Conservation (phyloP, 2,888 invertebrate genomes). For the Uropetala carovei region DNA sequence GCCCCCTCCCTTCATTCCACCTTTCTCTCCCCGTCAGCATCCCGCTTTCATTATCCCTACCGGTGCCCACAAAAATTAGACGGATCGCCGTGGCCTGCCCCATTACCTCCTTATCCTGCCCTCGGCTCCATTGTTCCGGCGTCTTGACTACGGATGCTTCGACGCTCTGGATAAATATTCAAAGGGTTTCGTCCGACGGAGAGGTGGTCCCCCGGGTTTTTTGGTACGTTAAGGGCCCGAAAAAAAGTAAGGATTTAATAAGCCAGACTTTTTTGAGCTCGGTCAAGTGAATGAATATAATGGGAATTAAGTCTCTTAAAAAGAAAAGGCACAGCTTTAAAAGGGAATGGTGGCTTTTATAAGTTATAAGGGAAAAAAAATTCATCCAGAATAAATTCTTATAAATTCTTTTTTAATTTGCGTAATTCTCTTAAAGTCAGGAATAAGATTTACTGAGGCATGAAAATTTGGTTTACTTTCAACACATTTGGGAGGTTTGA, state of each 20-base stretch:
- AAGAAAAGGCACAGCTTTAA: neutral
- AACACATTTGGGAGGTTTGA: too few relatives aligned
- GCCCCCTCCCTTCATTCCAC: neutral
- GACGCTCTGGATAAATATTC: slow-evolving; percentile 12
- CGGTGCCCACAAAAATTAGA: slow-evolving; percentile 2
- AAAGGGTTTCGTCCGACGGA: neutral
- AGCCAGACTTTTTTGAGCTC: neutral
- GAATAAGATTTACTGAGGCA: too few relatives aligned
- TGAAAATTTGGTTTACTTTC: too few relatives aligned
- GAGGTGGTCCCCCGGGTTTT: neutral
- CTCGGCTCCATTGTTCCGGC: neutral
- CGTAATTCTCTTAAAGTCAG: neutral
- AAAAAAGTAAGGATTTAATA: neutral
- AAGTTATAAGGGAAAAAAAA: neutral
- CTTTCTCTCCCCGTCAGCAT: neutral
- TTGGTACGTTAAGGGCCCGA: neutral
- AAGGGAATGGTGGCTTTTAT: neutral
- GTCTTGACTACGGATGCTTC: neutral
- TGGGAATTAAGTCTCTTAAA: neutral
- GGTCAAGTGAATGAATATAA: slow-evolving; percentile 8
- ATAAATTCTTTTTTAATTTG: neutral
- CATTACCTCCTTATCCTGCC: neutral
- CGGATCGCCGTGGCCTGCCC: neutral
- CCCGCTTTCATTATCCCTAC: slow-evolving; percentile 32
- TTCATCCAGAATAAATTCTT: neutral